Evolutionary conservation across 92 coral and sea anemone species (phyloP), one percentile per base, ranked within the genome.

Genomic region (Ricordea florida): DNA sequence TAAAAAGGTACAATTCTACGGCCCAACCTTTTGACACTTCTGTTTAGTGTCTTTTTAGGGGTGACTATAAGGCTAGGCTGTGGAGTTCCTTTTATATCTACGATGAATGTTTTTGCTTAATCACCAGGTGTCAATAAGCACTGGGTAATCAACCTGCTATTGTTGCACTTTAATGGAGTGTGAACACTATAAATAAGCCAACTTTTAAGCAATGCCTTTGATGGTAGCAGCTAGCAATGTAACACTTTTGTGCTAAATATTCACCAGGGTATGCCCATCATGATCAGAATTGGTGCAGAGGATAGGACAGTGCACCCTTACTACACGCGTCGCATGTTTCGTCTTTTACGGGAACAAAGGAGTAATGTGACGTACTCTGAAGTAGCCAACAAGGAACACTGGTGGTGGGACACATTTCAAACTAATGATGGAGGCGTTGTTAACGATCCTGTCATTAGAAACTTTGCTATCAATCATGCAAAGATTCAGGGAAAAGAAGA

Each of bases 371-470:
- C 97, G 0, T 96, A 85, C 79, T 82, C 89, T 34, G 99, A 96
- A 53, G 31, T 96, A 28, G 46, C 96, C 10, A 81, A 78, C 27
- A 92, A 92, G 56, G 96, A 85, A 6, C 99, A 96, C 68, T 96
- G 99, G 99, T 96, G 99, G 99, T 96, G 99, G 99, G 99, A 96
- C 60, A 88, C 96, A 3, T 83, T 67, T 23, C 47, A 57, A 20
- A 96, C 97, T 7, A 96, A 96, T 48, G 99, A 96, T 33, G 99
- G 99, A 11, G 99, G 99, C n/a, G 99, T 83, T 3, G 84, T 91
- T 20, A 94, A 94, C 58, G 98, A 94, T 57, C 97, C 96, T 33
- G 85, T 92, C 63, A 90, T 94, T 18, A 87, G 98, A 40, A 80
- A 76, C 29, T 94, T 94, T 76, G 93, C 92, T 61, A 59, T 80